These are phyloP conservation scores for Xenopus tropicalis DNA, from an alignment of 2,113 vertebrate species.

Conservation along the genomic window DNA sequence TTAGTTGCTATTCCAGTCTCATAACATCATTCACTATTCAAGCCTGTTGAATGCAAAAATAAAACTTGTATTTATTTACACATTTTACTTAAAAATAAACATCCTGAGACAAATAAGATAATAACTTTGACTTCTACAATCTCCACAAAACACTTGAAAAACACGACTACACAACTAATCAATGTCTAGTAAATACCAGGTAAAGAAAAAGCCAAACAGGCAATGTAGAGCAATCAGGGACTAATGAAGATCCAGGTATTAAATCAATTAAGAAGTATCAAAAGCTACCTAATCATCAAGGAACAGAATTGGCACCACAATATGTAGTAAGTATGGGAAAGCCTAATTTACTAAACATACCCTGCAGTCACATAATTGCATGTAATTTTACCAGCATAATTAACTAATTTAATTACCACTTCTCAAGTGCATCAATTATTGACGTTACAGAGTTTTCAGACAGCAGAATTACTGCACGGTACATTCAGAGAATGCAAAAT, in stretches of 20 bases:
- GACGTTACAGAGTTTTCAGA: slow-evolving; percentile 99
- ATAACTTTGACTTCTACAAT: too few relatives aligned
- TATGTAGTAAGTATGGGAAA: slow-evolving; percentile 98
- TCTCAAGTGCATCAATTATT: slow-evolving; percentile 99
- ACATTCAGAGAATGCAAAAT: slow-evolving; percentile 97
- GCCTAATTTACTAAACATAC: slow-evolving; percentile 99
- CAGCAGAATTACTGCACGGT: slow-evolving; percentile 90
- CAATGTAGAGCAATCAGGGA: slow-evolving; percentile 80
- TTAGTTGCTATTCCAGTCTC: too few relatives aligned
- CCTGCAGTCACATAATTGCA: slow-evolving; percentile 99
- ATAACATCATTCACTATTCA: too few relatives aligned
- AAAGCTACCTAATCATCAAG: slow-evolving; percentile 98
- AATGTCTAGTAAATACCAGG: slow-evolving; percentile 64
- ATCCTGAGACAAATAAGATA: too few relatives aligned
- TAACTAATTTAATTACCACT: slow-evolving; percentile 99
- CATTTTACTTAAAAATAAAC: too few relatives aligned
- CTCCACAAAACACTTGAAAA: neutral
- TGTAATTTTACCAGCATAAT: slow-evolving; percentile 99
- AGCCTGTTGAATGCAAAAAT: too few relatives aligned
- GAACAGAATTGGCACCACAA: slow-evolving; percentile 98
- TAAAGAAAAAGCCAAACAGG: slow-evolving; percentile 71
- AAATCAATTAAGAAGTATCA: slow-evolving; percentile 92
- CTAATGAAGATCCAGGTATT: slow-evolving; percentile 89
- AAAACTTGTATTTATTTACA: too few relatives aligned
- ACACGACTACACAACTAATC: slow-evolving; percentile 23